Evolutionary conservation across 2,888 invertebrate genomes (phyloP).

Genomic region (Cerceris rybyensis): DNA sequence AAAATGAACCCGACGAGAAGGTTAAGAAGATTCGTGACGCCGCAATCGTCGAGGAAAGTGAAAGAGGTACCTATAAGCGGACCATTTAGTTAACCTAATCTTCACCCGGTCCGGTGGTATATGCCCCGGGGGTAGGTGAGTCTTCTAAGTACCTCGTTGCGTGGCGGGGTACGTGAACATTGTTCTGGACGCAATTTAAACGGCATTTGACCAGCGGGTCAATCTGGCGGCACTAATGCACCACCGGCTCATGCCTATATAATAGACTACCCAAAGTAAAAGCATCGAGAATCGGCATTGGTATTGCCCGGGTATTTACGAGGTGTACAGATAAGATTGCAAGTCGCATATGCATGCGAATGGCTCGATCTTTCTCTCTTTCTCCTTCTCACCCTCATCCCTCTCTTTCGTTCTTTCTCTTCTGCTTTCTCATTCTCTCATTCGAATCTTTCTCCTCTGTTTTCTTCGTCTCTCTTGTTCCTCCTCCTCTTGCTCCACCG

Average conservation of each 20-base stretch:
- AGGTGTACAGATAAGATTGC: slow-evolving; percentile 66
- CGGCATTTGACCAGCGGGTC: slow-evolving; percentile 68
- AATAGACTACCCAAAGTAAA: slow-evolving; percentile 65
- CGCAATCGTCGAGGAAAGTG: slow-evolving; percentile 63
- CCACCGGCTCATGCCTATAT: slow-evolving; percentile 65
- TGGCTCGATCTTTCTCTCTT: slow-evolving; percentile 25
- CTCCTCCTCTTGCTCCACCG: slow-evolving; percentile 3
- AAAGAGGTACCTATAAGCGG: slow-evolving; percentile 47
- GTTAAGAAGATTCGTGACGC: slow-evolving; percentile 57
- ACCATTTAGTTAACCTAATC: slow-evolving; percentile 69
- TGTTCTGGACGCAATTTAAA: slow-evolving; percentile 69
- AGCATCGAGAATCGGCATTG: slow-evolving; percentile 55
- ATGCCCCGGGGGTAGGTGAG: slow-evolving; percentile 12
- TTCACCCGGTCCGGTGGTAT: slow-evolving; percentile 38
- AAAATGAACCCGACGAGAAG: slow-evolving; percentile 35
- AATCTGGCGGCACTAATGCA: slow-evolving; percentile 76
- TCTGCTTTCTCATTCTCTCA: background rate
- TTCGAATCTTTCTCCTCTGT: too few species aligned
- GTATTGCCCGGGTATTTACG: slow-evolving; percentile 61
- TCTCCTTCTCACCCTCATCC: background rate
- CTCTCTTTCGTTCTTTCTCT: slow-evolving; percentile 4
- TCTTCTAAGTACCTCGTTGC: slow-evolving; percentile 30
- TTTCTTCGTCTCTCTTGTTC: slow-evolving; percentile 18
- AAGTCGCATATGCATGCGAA: slow-evolving; percentile 60
- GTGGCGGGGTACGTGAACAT: slow-evolving; percentile 53